These are phyloP conservation scores for Sylvilagus bachmani DNA, from an alignment of 2,113 vertebrate genomes.

Conservation along the genomic window DNA sequence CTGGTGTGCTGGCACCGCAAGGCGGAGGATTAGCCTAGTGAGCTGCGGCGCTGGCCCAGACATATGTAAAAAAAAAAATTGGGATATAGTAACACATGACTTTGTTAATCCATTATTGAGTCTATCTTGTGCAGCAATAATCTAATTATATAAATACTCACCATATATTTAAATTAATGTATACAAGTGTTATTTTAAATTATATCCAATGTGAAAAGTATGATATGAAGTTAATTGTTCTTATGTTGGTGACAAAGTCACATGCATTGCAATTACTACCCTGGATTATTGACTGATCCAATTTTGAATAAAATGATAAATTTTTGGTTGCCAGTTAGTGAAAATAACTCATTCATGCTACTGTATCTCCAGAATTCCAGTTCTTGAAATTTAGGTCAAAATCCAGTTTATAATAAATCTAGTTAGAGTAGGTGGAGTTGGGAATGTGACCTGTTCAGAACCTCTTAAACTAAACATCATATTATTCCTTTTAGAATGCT, in stretches of 20 bases:
- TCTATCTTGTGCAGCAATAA: neutral
- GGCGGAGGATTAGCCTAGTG: no score
- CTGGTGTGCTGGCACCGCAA: no score
- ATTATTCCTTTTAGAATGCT: neutral
- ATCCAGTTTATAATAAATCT: neutral
- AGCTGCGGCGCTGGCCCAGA: no score
- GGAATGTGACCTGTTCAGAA: neutral
- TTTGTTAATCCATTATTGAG: neutral
- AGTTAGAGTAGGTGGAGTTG: neutral
- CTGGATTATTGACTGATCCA: neutral
- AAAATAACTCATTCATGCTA: neutral
- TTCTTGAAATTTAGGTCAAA: neutral
- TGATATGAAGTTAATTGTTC: neutral
- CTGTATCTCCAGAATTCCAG: neutral
- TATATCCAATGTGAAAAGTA: neutral
- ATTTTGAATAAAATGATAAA: neutral
- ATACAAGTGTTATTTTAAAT: neutral
- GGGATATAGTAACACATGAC: no score
- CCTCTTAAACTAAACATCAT: neutral
- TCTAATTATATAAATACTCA: neutral
- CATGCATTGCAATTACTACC: neutral
- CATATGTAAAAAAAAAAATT: neutral
- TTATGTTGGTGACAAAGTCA: neutral
- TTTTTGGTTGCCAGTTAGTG: neutral
- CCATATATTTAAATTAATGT: neutral